Base-by-base conservation (phyloP, 2,888 invertebrate genomes). In the Leptarthrus brevirostris region DNA sequence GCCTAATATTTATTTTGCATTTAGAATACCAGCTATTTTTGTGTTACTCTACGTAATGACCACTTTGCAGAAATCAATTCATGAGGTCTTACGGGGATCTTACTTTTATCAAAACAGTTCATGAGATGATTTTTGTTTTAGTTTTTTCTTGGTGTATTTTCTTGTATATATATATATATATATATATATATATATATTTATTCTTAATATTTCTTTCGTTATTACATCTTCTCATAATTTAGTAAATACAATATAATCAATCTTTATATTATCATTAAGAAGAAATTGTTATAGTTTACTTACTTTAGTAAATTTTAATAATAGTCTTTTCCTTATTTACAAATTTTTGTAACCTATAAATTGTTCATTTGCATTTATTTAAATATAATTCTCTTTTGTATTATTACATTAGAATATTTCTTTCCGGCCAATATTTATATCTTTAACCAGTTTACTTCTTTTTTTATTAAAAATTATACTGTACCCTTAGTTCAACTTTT, bases 221-320 rank as follows among this genome's bases (percentile, higher is more conserved):
- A 30, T 58, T 36, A 36, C 16, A 58, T 36, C 22, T 36, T 34
- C 12, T 36, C 58, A 58, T 58, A 18, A 58, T 36, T 58, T 64
- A 64, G 40, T 64, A 69, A 69, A 69, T 69, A 69, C 69, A 69
- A 52, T 69, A 52, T 30, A 49, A 20, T 52, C 18, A 47, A 30
- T 75, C 56, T 74, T 78, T 76, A 69, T 69, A 18, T 52, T 69
- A 52, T 69, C 69, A 69, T 69, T 69, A 69, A 69, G 69, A 69
- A 69, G 69, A 69, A 69, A 52, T 69, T 69, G 24, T 64, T 52
- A 34, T 69, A 18, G n/a, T n/a, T 49, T 34, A 52, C 30, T 44
- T 66, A 22, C 20, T 69, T 30, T 52, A 52, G 30, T 69, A 30
- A 69, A 52, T 18, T 69, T 49, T 69, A 49, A 69, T 69, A 69